These are phyloP conservation scores for Rhombomys opimus DNA, from an alignment of 2,113 vertebrate species.

Conservation along the genomic window DNA sequence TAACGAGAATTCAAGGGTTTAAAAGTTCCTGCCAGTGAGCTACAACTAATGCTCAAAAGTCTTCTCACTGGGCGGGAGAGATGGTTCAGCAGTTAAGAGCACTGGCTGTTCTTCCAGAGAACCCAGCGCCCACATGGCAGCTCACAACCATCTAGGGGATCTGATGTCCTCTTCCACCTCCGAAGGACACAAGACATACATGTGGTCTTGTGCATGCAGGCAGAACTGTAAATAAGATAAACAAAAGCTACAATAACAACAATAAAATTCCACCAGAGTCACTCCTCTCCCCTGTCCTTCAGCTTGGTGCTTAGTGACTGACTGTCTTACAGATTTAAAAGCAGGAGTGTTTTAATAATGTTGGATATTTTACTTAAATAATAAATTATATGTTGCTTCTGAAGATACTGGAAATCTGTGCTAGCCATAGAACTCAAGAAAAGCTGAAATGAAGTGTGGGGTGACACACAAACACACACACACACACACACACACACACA, in stretches of 20 bases:
- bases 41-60: not conserved
- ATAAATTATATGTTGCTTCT: not conserved
- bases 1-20: not conserved
- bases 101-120: not conserved
- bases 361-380: slow-evolving; percentile 23
- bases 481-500: not conserved
- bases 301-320: not conserved
- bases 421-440: not conserved
- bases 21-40: too few species aligned
- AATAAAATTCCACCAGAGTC: not conserved
- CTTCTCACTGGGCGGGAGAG: not conserved
- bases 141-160: not conserved
- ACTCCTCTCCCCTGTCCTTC: not conserved
- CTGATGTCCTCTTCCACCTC: not conserved
- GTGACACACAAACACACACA: not conserved
- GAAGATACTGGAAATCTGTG: not conserved
- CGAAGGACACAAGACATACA: not conserved
- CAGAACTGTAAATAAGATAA: not conserved
- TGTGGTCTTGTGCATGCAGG: not conserved
- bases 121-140: not conserved
- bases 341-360: not conserved
- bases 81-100: not conserved
- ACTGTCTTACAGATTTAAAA: not conserved
- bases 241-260: not conserved
- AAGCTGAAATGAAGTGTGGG: not conserved